Evolutionary conservation across 2,113 vertebrate species (phyloP).

Genomic region (Eira barbara): DNA sequence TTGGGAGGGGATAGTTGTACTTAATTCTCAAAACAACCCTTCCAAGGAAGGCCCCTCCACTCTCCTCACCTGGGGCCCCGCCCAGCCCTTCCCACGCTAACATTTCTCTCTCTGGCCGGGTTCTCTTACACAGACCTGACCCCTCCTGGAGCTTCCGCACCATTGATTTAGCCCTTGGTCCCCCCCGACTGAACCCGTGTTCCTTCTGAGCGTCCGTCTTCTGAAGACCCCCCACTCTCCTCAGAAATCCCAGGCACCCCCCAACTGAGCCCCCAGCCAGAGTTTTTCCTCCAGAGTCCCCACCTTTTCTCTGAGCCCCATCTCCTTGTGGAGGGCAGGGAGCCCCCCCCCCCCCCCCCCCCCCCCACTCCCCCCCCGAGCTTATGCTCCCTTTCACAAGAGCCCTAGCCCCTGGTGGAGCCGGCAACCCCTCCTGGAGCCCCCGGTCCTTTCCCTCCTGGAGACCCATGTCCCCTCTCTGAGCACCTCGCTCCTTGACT

Average conservation of each 20-base stretch:
- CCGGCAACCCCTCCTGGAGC: not conserved
- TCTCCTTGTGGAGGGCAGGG: not conserved
- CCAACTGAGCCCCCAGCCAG: not conserved
- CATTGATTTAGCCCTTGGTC: not conserved
- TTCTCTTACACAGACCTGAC: not conserved
- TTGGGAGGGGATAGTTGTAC: not conserved
- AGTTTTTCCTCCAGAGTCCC: rapidly evolving
- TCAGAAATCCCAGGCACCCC: not conserved
- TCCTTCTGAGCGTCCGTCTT: not conserved
- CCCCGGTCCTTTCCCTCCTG: not conserved
- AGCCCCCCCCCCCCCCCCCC: not conserved
- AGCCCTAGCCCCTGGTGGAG: not conserved
- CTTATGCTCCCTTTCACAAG: not conserved
- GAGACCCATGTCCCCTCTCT: not conserved
- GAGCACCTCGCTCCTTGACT: not conserved
- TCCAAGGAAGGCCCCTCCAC: too few relatives aligned
- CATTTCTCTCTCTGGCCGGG: not conserved
- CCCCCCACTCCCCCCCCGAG: not conserved
- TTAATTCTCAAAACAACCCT: not conserved
- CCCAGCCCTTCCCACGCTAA: too few relatives aligned
- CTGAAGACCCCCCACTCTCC: not conserved
- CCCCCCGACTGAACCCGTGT: not conserved
- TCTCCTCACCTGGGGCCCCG: too few relatives aligned
- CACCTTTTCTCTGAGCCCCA: not conserved
- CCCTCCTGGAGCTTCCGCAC: not conserved